These are phyloP conservation scores for Gadus chalcogrammus DNA, from an alignment of 2,113 vertebrate genomes.

Conservation along the genomic window DNA sequence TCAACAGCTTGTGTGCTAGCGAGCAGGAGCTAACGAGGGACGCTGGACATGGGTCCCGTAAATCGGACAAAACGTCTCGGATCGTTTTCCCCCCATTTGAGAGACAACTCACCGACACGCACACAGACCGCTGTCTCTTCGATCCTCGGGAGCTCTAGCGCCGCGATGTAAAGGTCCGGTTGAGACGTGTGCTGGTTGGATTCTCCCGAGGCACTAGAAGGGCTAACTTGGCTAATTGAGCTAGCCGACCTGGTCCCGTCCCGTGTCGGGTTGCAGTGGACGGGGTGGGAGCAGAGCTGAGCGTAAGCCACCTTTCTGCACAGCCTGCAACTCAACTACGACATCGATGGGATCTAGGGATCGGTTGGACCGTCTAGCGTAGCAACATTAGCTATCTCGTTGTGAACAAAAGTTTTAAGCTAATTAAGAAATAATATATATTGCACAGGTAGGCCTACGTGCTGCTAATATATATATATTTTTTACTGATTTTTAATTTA, in stretches of 20 bases:
- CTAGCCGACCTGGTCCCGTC: constrained; percentile 45
- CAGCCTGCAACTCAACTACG: background rate
- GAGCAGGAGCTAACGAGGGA: constrained; percentile 46
- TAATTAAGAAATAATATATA: too few species aligned
- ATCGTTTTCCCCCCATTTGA: constrained; percentile 14
- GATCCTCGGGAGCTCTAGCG: constrained; percentile 18
- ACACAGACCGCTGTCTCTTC: constrained; percentile 8
- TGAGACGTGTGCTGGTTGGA: background rate
- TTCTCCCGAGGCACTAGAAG: background rate
- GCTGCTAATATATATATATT: too few species aligned
- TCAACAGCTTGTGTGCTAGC: constrained; percentile 40
- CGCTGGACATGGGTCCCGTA: constrained; percentile 44
- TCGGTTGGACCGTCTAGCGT: background rate
- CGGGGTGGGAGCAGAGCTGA: constrained; percentile 27
- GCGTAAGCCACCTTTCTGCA: background rate
- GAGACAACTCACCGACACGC: constrained; percentile 56
- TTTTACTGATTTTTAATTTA: too few species aligned
- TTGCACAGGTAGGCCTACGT: too few species aligned
- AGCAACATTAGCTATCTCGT: background rate
- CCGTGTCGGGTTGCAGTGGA: constrained; percentile 68
- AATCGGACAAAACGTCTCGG: constrained; percentile 60
- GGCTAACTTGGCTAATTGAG: constrained; percentile 44
- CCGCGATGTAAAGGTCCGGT: background rate
- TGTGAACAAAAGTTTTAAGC: background rate
- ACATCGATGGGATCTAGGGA: background rate